Evolutionary conservation across 2,797 vertebrate species (phyloP).

Genomic region (Dermochelys coriacea): DNA sequence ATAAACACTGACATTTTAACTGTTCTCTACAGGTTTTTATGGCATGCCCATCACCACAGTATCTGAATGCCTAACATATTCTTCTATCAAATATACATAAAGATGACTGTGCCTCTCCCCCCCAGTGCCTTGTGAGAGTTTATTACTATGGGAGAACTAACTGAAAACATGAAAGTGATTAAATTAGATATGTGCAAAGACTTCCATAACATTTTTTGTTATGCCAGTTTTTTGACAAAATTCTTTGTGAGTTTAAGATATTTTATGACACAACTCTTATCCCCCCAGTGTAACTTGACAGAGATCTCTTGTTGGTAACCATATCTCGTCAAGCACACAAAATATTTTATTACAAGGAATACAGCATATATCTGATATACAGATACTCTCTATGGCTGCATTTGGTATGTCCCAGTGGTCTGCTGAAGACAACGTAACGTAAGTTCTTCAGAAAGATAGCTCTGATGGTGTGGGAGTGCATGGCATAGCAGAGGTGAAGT

Average conservation of each 20-base stretch:
- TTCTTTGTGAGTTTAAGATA: neutral
- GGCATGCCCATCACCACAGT: neutral
- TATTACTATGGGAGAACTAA: neutral
- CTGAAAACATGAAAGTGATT: neutral
- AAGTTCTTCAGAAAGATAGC: neutral
- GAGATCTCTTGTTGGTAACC: neutral
- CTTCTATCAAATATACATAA: neutral
- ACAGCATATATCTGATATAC: neutral
- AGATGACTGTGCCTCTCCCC: neutral
- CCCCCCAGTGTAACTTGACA: neutral
- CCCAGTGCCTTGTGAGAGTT: neutral
- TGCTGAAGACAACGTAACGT: neutral
- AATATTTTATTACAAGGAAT: neutral
- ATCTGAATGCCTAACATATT: fast-evolving
- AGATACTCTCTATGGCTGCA: neutral
- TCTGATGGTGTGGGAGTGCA: neutral
- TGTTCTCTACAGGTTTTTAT: neutral
- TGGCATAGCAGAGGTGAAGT: neutral
- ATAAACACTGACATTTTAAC: neutral
- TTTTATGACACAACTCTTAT: neutral
- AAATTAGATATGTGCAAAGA: neutral
- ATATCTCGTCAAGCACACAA: neutral
- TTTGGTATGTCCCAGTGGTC: neutral
- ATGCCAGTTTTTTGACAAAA: neutral
- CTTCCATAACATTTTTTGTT: neutral